Evolutionary conservation across 2,113 vertebrate species (phyloP), one percentile per base, ranked within the genome.

Genomic region (Pampusana beccarii): DNA sequence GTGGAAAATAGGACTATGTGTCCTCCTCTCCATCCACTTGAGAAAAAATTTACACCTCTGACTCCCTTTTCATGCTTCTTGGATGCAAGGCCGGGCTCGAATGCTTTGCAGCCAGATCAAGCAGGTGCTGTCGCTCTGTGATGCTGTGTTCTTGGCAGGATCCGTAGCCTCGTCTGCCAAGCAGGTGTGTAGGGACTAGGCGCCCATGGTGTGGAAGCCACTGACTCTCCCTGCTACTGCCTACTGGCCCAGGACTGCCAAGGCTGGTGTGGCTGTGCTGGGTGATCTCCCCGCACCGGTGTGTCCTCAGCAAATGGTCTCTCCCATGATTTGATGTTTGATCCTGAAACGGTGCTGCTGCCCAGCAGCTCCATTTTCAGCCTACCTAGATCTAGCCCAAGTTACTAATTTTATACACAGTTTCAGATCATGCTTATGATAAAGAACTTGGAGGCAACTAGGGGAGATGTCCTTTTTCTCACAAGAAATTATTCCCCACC

Each of bases 1-100:
- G 8, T 36, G 19, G 51, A 88, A 88, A 83, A 70, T 34, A 56
- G 0, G 0, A 17, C 6, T 36, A 8, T 0, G 1, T 36, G 15
- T 73, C 5, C 40, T 83, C 57, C 16, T 95, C 21, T 28, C 38
- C 20, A 25, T 61, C 36, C 53, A 11, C 14, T 2, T 34, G 53
- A 65, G 62, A 86, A 26, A 13, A 70, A 12, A 13, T 65, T 34
- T 44, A 33, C 25, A 25, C 44, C 19, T 57, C 69, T 92, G 65
- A 48, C 62, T 92, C 48, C 18, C 15, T 88, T 79, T 72, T 46
- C 5, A 0, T 92, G 12, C 31, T 92, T 42, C 54, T 56, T 57
- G 40, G 40, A 20, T 53, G 16, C 50, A 48, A 10, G 46, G 44
- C 64, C 2, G 12, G 31, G 18, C 44, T 72, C 51, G 17, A 86